Evolutionary conservation across 1,140 invertebrate genomes (phyloP).

Genomic region (Hestina assimilis): DNA sequence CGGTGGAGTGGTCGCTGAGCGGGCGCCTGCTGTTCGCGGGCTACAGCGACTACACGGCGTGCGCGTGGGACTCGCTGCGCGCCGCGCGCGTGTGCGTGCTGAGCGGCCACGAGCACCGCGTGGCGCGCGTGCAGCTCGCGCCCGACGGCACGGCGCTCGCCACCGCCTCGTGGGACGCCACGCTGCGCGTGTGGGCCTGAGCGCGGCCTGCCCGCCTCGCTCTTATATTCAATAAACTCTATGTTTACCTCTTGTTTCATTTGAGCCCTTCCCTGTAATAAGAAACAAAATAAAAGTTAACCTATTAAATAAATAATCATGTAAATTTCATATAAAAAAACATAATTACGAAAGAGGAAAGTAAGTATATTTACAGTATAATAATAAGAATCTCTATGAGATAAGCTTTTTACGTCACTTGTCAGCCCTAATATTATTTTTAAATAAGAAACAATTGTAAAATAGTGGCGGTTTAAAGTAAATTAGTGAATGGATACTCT

Average conservation of each 20-base stretch:
- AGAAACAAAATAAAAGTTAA: too few relatives aligned
- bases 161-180: constrained; percentile 99
- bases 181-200: constrained; percentile 81
- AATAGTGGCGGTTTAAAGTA: too few relatives aligned
- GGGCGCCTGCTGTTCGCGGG: constrained; percentile 97
- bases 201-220: neutral
- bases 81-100: constrained; percentile 93
- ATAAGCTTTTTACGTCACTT: too few relatives aligned
- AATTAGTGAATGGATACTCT: too few relatives aligned
- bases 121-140: constrained; percentile 95
- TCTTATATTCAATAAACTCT: constrained; percentile 21
- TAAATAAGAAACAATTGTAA: too few relatives aligned
- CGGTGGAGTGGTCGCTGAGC: constrained; percentile 98
- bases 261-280: neutral
- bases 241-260: constrained; percentile 20
- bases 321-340: too few relatives aligned
- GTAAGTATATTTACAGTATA: too few relatives aligned
- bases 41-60: constrained; percentile 99
- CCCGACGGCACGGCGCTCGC: constrained; percentile 98
- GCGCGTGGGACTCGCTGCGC: constrained; percentile 99
- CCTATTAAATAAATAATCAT: too few relatives aligned
- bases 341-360: too few relatives aligned
- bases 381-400: too few relatives aligned
- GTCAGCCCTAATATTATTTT: too few relatives aligned
- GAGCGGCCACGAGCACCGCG: constrained; percentile 98